Percentiles rank a stretch among this genome's conserved stretches.
Evolutionary conservation across 2,888 invertebrate genomes (phyloP).

Genomic region (Epirrhoe tristata): DNA sequence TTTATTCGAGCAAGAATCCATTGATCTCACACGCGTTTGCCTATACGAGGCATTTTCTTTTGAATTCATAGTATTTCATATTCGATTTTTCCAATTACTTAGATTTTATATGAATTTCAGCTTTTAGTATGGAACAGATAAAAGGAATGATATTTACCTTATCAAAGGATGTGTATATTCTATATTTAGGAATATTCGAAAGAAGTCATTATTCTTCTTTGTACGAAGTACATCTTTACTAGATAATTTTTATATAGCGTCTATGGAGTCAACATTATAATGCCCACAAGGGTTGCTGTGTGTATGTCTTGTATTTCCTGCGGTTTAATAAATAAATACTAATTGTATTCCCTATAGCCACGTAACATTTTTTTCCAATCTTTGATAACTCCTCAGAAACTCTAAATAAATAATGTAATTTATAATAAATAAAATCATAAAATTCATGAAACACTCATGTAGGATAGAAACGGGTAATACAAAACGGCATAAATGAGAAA

Average conservation of each 20-base stretch:
- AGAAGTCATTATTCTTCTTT: neutral
- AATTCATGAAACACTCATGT: slow-evolving; percentile 30
- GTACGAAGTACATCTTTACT: too few relatives aligned
- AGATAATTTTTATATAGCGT: too few relatives aligned
- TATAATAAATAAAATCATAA: neutral
- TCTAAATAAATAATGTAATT: neutral
- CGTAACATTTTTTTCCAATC: neutral
- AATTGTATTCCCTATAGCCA: neutral
- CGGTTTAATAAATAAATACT: too few relatives aligned
- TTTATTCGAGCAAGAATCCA: slow-evolving; percentile 33
- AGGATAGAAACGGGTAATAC: slow-evolving; percentile 36
- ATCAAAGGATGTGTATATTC: neutral
- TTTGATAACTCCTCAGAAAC: neutral
- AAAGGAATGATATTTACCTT: slow-evolving; percentile 3
- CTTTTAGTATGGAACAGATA: slow-evolving; percentile 9
- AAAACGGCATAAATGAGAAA: slow-evolving; percentile 59
- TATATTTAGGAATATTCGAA: neutral
- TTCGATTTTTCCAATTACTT: slow-evolving; percentile 21
- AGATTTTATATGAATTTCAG: slow-evolving; percentile 16
- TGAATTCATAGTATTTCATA: slow-evolving; percentile 11
- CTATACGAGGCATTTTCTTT: slow-evolving; percentile 19
- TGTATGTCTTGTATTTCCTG: too few relatives aligned
- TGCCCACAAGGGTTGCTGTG: too few relatives aligned
- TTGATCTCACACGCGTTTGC: slow-evolving; percentile 24
- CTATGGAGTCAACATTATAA: too few relatives aligned